A percentile compares a stretch with the other conserved stretches of the same genome.
Evolutionary conservation across 64 coral and sea anemone genomes (phyloP).

Genomic region (Orbicella faveolata): DNA sequence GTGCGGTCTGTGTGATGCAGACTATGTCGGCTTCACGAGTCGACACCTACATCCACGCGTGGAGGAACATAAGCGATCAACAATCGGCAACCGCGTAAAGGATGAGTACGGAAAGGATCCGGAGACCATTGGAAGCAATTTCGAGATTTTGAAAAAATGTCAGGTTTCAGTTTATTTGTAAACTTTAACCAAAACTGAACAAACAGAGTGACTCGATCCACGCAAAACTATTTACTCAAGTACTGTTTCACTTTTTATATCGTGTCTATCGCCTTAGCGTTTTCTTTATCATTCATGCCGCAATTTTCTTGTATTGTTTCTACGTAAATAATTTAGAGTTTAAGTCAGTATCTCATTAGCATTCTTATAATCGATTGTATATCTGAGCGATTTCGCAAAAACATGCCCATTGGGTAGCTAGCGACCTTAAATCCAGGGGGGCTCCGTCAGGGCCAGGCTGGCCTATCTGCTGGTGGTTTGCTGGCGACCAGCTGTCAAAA

Average conservation of each 20-base stretch:
- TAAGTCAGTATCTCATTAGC: background rate
- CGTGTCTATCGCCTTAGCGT: background rate
- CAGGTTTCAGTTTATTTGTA: background rate
- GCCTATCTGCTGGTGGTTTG: too few relatives aligned
- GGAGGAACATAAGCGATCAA: conserved; percentile 12
- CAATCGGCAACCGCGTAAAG: background rate
- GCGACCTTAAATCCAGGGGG: too few relatives aligned
- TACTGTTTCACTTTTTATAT: background rate
- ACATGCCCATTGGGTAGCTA: too few relatives aligned
- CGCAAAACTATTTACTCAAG: too few relatives aligned
- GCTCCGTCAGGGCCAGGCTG: too few relatives aligned
- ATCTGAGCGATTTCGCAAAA: background rate
- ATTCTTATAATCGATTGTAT: background rate
- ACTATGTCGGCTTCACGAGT: background rate
- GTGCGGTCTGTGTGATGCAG: conserved; percentile 2
- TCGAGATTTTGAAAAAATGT: too few relatives aligned
- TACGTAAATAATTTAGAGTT: too few relatives aligned
- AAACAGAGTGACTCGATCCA: too few relatives aligned
- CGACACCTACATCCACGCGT: background rate
- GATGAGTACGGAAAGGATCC: background rate
- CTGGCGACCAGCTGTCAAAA: too few relatives aligned
- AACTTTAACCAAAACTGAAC: background rate
- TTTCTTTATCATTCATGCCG: background rate
- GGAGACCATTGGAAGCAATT: background rate
- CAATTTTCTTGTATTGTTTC: too few relatives aligned